Conservation (phyloP, 2,888 invertebrate species). For the Bugula neritina region DNA sequence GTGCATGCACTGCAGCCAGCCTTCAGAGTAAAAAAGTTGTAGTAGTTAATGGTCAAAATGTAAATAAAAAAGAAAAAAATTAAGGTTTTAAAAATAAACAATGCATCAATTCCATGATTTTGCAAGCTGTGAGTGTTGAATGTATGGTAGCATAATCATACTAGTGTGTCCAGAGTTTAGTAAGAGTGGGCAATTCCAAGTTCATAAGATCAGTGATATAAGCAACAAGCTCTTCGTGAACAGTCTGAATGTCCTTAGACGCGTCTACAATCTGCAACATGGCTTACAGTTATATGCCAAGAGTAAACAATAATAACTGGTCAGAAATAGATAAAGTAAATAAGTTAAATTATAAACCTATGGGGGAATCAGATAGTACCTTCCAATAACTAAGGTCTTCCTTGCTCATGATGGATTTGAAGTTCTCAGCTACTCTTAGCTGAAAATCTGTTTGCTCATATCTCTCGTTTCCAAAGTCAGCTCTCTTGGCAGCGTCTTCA, state of each 20-base stretch:
- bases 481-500: conserved; percentile 60
- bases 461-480: conserved; percentile 69
- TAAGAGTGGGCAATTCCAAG: background rate
- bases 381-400: conserved; percentile 64
- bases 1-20: too few species aligned
- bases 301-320: too few species aligned
- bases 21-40: too few species aligned
- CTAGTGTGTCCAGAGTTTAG: background rate
- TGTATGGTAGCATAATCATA: too few species aligned
- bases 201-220: background rate
- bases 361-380: too few species aligned
- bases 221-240: conserved; percentile 33
- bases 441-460: conserved; percentile 72
- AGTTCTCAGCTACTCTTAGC: conserved; percentile 65
- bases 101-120: too few species aligned
- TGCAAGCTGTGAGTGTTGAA: too few species aligned
- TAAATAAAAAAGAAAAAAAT: too few species aligned
- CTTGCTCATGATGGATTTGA: conserved; percentile 61
- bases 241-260: conserved; percentile 35
- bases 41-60: too few species aligned
- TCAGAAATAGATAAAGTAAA: too few species aligned
- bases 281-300: background rate
- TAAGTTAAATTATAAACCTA: too few species aligned
- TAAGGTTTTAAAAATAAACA: too few species aligned
- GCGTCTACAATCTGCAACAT: conserved; percentile 36